Base-by-base conservation (phyloP, 2,888 invertebrate genomes). In the Atherix ibis region DNA sequence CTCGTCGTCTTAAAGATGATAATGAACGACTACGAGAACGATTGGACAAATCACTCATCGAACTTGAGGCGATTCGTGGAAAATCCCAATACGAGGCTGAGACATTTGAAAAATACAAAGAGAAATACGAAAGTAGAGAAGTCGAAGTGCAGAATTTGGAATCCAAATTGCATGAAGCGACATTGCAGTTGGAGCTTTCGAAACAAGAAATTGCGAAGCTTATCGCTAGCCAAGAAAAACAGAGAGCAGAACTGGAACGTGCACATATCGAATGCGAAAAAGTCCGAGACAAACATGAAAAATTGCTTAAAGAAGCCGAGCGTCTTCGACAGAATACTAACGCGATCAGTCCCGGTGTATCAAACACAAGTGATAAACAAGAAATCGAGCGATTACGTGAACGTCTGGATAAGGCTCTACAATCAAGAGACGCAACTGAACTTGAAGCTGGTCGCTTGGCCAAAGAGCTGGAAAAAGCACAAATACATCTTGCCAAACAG, bases 241-340 rank as follows among this genome's bases (percentile, higher is more conserved):
- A 82, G 54, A 69, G 83, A 26, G 65, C 70, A 42, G 84, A 87
- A 49, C 66, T 84, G 48, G 88, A 84, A 57, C 69, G 85, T 29
- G 77, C 85, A 44, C 77, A 83, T 51, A 84, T 88, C 54, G 88
- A 88, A 62, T 77, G 83, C 47, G 88, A 88, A 54, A 88, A 88
- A 64, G 73, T 85, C 42, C 71, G 83, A 46, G 88, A 88, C 49
- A 70, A 84, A 42, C 77, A 84, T 54, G 88, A 88, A 52, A 84
- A 85, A 62, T 63, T 85, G 49, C 61, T 73, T 31, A 68, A 69
- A 37, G 69, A 74, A 53, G 63, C 71, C 28, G 74, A 75, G 50
- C 59, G 74, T 44, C 56, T 73, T 43, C 64, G 73, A 47, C 52
- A 51, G 58, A 61, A 58, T 35, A 65, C 63, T 45, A 26, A 22